These are phyloP conservation scores for Parapsyche elsis DNA, from an alignment of 1,140 invertebrate species.

Conservation along the genomic window DNA sequence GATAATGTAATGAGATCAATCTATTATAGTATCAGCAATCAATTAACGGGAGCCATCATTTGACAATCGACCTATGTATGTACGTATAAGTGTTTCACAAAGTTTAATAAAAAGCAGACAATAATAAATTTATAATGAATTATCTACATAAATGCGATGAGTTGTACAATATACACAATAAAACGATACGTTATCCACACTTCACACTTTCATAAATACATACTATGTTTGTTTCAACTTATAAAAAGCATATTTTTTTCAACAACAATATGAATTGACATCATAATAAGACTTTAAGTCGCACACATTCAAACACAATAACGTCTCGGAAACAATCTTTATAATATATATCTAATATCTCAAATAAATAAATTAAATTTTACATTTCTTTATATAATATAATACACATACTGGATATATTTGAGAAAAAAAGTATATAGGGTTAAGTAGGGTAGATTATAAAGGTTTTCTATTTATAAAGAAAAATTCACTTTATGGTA, in stretches of 20 bases:
- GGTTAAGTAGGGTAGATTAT: too few species aligned
- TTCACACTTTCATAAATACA: too few species aligned
- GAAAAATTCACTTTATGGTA: not conserved
- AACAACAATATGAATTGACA: not conserved
- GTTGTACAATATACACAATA: constrained; percentile 18
- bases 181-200: not conserved
- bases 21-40: too few species aligned
- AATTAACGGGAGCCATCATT: not conserved
- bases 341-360: not conserved
- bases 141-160: constrained; percentile 43
- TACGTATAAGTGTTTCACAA: constrained; percentile 49
- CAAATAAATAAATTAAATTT: constrained; percentile 1
- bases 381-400: too few species aligned
- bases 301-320: not conserved
- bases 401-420: not conserved
- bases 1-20: too few species aligned
- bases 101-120: constrained; percentile 54
- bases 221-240: too few species aligned
- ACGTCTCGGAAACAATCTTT: not conserved
- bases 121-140: constrained; percentile 41
- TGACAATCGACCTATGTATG: too few species aligned
- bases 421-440: not conserved
- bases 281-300: not conserved
- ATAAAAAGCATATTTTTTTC: not conserved
- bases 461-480: too few species aligned